Conservation (phyloP, 2,797 vertebrate genomes). For the Botia kubotai region DNA sequence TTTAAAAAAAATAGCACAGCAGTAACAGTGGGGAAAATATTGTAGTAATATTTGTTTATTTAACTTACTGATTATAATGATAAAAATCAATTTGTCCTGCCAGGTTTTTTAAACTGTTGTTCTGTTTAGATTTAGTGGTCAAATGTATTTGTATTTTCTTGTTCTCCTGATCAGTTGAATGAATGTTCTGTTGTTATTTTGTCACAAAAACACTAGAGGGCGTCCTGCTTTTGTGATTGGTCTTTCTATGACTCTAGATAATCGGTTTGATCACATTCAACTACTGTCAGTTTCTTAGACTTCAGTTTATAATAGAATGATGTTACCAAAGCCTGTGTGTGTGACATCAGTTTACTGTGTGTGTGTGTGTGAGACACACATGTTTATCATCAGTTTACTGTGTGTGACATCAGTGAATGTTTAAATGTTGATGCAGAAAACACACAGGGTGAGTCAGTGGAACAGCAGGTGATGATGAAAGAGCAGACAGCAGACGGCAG, state of each 20-base stretch:
- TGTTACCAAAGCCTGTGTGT: not conserved
- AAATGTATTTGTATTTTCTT: no score
- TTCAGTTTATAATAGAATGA: not conserved
- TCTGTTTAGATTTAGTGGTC: no score
- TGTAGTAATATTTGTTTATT: no score
- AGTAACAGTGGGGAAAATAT: no score
- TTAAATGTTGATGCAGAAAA: conserved; percentile 60
- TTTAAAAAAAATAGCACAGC: no score
- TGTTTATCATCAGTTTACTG: not conserved
- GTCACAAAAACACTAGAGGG: conserved; percentile 75
- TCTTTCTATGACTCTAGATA: not conserved
- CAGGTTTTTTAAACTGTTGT: no score
- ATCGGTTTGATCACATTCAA: no score
- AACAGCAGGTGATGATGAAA: conserved; percentile 51
- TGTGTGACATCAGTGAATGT: conserved; percentile 11
- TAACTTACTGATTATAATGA: no score
- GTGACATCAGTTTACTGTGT: not conserved
- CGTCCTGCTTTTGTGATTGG: conserved; percentile 53
- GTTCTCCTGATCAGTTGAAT: not conserved
- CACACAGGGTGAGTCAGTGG: conserved; percentile 32
- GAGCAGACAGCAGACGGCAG: conserved; percentile 63
- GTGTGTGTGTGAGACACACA: conserved; percentile 7
- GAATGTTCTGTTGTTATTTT: conserved; percentile 45
- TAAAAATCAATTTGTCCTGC: no score
- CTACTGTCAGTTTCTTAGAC: not conserved